These are phyloP conservation scores for Hypotaenidia okinawae DNA, from an alignment of 2,797 vertebrate genomes.

Conservation along the genomic window DNA sequence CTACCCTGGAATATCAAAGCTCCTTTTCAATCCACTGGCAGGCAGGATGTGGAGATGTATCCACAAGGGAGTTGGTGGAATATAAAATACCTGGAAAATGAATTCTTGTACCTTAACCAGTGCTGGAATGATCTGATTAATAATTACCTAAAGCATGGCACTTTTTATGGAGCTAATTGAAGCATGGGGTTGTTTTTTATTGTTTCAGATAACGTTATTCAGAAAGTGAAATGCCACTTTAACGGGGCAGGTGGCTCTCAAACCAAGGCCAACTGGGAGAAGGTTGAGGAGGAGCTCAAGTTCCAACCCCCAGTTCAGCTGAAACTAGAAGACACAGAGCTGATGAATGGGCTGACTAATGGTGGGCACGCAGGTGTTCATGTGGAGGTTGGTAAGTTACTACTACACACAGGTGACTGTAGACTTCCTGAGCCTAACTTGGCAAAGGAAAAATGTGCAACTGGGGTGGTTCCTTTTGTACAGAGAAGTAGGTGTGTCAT, in stretches of 20 bases:
- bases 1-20: neutral
- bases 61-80: neutral
- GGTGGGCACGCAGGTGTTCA: slow-evolving; percentile 61
- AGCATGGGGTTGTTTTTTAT: neutral
- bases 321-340: slow-evolving; percentile 82
- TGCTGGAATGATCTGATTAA: accelerated
- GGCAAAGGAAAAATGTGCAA: neutral
- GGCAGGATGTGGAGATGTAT: neutral
- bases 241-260: slow-evolving; percentile 78
- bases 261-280: slow-evolving; percentile 78
- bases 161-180: neutral
- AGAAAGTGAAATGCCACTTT: slow-evolving; percentile 91
- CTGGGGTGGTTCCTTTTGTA: neutral
- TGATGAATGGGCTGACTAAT: slow-evolving; percentile 83
- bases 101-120: neutral
- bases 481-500: accelerated
- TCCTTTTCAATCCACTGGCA: neutral
- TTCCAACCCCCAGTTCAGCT: slow-evolving; percentile 83
- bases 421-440: neutral
- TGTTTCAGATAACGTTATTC: slow-evolving; percentile 85
- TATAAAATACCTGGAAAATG: neutral
- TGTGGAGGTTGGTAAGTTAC: slow-evolving; percentile 81
- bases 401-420: neutral
- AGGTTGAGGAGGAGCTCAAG: slow-evolving; percentile 86
- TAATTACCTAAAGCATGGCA: neutral